Conservation (phyloP, 2,113 vertebrate genomes). For the Callipepla californica region DNA sequence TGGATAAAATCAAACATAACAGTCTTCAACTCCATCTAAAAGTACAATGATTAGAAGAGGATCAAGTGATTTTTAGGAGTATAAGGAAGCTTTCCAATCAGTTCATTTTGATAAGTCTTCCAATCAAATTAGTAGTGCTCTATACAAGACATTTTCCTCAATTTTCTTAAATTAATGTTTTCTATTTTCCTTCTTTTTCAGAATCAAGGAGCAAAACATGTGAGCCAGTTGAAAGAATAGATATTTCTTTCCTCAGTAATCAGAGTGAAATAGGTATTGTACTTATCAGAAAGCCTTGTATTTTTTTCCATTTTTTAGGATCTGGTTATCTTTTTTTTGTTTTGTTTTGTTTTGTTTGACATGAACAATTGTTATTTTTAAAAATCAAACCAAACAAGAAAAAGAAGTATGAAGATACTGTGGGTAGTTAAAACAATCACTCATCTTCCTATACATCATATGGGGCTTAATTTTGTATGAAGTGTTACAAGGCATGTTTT, state of each 20-base stretch:
- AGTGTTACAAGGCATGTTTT: neutral
- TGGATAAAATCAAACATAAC: neutral
- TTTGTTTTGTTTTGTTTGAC: too few species aligned
- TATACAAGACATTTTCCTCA: accelerated
- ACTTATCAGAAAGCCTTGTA: neutral
- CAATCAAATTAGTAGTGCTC: neutral
- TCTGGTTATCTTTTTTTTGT: neutral
- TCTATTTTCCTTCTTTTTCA: slow-evolving; percentile 20
- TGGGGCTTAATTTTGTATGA: neutral
- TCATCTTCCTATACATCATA: neutral
- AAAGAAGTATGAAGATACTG: neutral
- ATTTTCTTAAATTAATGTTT: neutral
- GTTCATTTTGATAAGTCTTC: neutral
- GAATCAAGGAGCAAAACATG: slow-evolving; percentile 49
- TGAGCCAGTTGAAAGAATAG: slow-evolving; percentile 46
- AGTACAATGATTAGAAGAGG: neutral
- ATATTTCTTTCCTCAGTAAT: slow-evolving; percentile 27
- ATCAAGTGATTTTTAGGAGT: neutral
- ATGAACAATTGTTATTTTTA: neutral
- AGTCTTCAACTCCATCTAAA: neutral
- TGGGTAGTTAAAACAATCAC: neutral
- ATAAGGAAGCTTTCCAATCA: neutral
- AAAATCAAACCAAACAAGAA: neutral
- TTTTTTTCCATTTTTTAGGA: neutral
- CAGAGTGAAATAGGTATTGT: slow-evolving; percentile 61